Conservation (phyloP, 2,113 vertebrate genomes). For the Elachura formosa region DNA sequence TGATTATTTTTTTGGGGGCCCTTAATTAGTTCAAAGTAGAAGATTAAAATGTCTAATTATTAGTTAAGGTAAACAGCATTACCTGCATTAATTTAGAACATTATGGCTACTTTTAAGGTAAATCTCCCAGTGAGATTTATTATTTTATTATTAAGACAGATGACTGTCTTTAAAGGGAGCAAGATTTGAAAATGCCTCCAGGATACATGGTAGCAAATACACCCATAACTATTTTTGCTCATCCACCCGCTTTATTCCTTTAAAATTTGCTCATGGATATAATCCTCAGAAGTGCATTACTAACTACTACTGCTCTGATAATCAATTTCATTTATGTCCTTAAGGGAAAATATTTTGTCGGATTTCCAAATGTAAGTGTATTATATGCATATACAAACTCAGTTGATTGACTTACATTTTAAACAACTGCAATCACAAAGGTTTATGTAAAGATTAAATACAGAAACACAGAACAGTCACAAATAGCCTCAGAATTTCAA, state of each 20-base stretch:
- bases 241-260: neutral
- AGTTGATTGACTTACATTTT: neutral
- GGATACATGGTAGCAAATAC: neutral
- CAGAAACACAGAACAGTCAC: neutral
- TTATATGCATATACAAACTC: neutral
- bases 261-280: neutral
- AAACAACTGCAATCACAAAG: neutral
- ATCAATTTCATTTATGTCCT: neutral
- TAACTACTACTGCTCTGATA: neutral
- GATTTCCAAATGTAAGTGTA: neutral
- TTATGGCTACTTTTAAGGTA: constrained; percentile 32
- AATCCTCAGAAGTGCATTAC: neutral
- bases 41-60: constrained; percentile 1
- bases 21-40: neutral
- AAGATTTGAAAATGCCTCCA: neutral
- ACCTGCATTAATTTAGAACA: constrained; percentile 19
- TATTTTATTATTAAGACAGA: constrained; percentile 39
- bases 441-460: constrained; percentile 19
- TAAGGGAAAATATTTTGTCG: neutral
- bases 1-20: neutral
- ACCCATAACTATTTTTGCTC: neutral
- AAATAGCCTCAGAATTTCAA: neutral
- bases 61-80: neutral
- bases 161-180: constrained; percentile 31
- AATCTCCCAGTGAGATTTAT: neutral